Conservation (phyloP, 2,888 invertebrate species). For the Rhorus exstirpatorius region DNA sequence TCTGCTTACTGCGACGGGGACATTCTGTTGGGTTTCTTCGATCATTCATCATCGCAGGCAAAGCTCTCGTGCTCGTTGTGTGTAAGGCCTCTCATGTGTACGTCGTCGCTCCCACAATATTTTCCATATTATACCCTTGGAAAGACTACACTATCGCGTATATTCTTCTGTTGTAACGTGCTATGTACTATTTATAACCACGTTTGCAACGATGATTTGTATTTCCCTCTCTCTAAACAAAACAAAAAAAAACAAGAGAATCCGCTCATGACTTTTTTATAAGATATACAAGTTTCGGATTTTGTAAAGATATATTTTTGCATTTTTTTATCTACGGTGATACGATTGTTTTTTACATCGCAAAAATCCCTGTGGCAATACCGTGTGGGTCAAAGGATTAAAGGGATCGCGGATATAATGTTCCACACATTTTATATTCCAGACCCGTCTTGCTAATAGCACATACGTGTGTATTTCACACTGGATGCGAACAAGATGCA, state of each 20-base stretch:
- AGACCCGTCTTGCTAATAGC: neutral
- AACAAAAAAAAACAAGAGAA: neutral
- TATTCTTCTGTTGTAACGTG: conserved; percentile 24
- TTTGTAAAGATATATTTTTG: too few relatives aligned
- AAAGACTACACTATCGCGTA: conserved; percentile 30
- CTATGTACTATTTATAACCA: conserved; percentile 61
- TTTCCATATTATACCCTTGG: conserved; percentile 36
- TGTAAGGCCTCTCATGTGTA: conserved; percentile 61
- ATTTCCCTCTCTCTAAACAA: neutral
- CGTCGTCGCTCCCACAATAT: conserved; percentile 61
- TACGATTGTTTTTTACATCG: too few relatives aligned
- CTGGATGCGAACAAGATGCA: conserved; percentile 34
- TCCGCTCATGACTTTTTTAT: too few relatives aligned
- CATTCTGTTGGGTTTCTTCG: conserved; percentile 75
- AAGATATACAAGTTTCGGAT: too few relatives aligned
- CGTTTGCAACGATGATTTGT: conserved; percentile 37
- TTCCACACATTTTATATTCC: neutral
- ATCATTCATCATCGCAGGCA: conserved; percentile 83
- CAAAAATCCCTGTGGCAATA: too few relatives aligned
- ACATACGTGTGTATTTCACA: neutral
- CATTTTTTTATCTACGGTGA: too few relatives aligned
- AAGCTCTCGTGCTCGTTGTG: conserved; percentile 81
- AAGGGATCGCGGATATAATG: neutral
- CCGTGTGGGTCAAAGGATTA: too few relatives aligned
- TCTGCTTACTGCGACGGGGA: conserved; percentile 80